A percentile compares a stretch with the other conserved stretches of the same genome.
Evolutionary conservation across 2,888 invertebrate genomes (phyloP).

Genomic region (Melinaea menophilus): DNA sequence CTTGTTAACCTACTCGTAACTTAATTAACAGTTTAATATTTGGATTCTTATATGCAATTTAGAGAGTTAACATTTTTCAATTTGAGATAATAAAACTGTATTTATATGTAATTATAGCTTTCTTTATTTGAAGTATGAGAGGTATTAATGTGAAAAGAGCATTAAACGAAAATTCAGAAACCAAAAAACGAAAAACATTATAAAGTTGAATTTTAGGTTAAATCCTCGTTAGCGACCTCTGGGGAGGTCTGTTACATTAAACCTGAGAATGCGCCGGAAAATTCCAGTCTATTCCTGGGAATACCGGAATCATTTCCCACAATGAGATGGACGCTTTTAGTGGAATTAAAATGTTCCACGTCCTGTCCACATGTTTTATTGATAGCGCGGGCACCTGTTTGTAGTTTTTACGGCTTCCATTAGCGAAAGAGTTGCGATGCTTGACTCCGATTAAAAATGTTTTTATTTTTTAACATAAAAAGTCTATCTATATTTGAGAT

Average conservation of each 20-base stretch:
- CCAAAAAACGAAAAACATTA: background rate
- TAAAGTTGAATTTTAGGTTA: slow-evolving; percentile 14
- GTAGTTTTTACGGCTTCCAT: slow-evolving; percentile 25
- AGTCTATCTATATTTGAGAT: too few relatives aligned
- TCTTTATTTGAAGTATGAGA: too few relatives aligned
- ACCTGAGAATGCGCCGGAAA: slow-evolving; percentile 6
- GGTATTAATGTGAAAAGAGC: too few relatives aligned
- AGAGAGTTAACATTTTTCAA: too few relatives aligned
- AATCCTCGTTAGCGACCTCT: slow-evolving; percentile 26
- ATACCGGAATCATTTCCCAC: slow-evolving; percentile 63
- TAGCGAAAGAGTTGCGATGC: slow-evolving; percentile 17
- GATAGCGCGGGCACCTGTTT: slow-evolving; percentile 40
- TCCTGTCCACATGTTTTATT: slow-evolving; percentile 58
- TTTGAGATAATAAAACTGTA: too few relatives aligned
- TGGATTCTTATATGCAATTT: too few relatives aligned
- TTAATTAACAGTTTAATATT: too few relatives aligned
- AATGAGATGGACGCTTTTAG: slow-evolving; percentile 73
- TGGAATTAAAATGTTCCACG: slow-evolving; percentile 56
- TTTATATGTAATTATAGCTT: too few relatives aligned
- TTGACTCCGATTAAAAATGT: slow-evolving; percentile 2
- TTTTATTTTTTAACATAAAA: background rate
- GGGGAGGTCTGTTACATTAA: slow-evolving; percentile 11
- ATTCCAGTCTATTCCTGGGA: slow-evolving; percentile 35
- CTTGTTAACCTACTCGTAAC: too few relatives aligned
- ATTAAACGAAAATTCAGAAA: background rate